Evolutionary conservation across 2,888 invertebrate genomes (phyloP).

Genomic region (Homarus gammarus): DNA sequence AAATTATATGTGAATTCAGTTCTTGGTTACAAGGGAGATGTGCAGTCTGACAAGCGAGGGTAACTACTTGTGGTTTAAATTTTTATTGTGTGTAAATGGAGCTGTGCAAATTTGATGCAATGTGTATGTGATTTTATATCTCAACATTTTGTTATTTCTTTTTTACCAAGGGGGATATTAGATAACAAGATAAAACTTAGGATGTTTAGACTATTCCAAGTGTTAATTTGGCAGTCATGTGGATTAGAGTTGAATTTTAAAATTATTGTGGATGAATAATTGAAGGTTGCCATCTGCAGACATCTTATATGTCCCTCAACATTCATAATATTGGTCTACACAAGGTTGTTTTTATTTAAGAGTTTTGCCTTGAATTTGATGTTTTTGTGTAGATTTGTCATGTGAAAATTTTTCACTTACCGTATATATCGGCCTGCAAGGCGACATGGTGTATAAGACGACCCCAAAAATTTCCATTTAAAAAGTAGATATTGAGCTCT

Average conservation of each 20-base stretch:
- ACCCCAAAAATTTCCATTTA: no score
- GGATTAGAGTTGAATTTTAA: neutral
- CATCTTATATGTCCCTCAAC: neutral
- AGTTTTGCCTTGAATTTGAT: neutral
- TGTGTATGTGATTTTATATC: slow-evolving; percentile 49
- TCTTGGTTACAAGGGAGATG: neutral
- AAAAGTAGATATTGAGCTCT: no score
- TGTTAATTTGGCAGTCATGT: neutral
- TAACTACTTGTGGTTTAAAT: neutral
- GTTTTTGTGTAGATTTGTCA: neutral
- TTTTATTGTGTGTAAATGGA: slow-evolving; percentile 47
- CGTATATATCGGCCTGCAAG: no score
- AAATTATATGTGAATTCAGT: neutral
- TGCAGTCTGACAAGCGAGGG: neutral
- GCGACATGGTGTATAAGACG: no score
- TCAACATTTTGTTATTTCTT: slow-evolving; percentile 31
- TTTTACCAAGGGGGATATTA: slow-evolving; percentile 24
- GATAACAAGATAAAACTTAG: slow-evolving; percentile 15
- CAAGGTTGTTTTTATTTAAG: neutral
- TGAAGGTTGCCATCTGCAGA: neutral
- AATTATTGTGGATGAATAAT: neutral
- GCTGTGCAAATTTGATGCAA: slow-evolving; percentile 30
- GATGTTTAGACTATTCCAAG: neutral
- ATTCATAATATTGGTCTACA: neutral
- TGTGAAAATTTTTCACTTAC: neutral